Percentiles rank a stretch among this genome's conserved stretches.
Conservation (phyloP, 2,797 vertebrate species). For the Protosalanx chinensis region DNA sequence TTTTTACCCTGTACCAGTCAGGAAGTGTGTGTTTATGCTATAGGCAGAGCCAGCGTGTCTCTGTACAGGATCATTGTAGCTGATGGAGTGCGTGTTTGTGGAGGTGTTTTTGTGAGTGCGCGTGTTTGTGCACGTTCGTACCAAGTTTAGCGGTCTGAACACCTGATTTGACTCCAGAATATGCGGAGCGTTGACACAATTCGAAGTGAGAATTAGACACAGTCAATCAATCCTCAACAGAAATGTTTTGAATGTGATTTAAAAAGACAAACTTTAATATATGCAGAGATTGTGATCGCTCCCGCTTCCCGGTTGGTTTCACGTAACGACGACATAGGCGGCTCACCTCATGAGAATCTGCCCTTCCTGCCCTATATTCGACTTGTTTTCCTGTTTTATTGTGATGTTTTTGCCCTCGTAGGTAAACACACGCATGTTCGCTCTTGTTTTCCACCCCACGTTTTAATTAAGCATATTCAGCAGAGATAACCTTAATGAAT, state of each 20-base stretch:
- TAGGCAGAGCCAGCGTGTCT: background rate
- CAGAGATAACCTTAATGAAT: slow-evolving; percentile 49
- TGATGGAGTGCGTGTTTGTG: background rate
- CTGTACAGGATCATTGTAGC: background rate
- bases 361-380: slow-evolving; percentile 36
- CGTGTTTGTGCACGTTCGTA: too few species aligned
- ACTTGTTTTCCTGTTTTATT: slow-evolving; percentile 38
- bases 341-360: slow-evolving; percentile 16
- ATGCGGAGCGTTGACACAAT: background rate
- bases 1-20: too few species aligned
- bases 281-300: background rate
- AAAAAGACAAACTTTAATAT: background rate
- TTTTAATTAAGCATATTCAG: slow-evolving; percentile 62
- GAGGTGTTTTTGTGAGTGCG: background rate
- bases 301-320: slow-evolving; percentile 30
- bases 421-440: slow-evolving; percentile 47
- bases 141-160: background rate
- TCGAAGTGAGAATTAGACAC: background rate
- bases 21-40: background rate
- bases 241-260: background rate
- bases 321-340: slow-evolving; percentile 17
- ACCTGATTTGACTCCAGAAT: too few species aligned
- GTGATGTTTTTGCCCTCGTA: slow-evolving; percentile 23
- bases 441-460: slow-evolving; percentile 26
- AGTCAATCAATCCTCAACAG: background rate